A percentile compares a stretch with the other conserved stretches of the same genome.
phyloP scores from a whole-genome alignment of 2,113 vertebrate genomes.

The Rhea americana region DNA sequence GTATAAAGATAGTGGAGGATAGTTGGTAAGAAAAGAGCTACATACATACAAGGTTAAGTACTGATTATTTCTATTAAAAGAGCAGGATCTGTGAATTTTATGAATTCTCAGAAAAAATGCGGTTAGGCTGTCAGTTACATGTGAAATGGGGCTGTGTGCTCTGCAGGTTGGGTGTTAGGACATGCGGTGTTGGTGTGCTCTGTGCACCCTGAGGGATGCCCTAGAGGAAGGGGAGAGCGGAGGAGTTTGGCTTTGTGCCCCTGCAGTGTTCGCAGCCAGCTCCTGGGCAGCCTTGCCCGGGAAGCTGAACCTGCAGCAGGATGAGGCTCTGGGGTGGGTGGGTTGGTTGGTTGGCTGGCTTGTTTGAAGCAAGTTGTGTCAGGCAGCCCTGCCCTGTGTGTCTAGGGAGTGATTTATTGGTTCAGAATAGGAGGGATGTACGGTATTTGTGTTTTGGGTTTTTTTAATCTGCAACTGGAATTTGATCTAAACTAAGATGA shows the following conservation, averaged over 20 bases:
- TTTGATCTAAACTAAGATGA: background rate
- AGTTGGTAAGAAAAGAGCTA: background rate
- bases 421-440: background rate
- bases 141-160: background rate
- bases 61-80: background rate
- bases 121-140: background rate
- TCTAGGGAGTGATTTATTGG: constrained; percentile 9
- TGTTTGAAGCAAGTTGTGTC: background rate
- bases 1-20: background rate
- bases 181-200: background rate
- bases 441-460: background rate
- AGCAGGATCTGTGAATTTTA: background rate
- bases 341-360: too few relatives aligned
- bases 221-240: background rate
- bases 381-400: background rate
- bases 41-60: background rate
- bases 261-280: background rate
- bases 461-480: background rate
- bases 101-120: background rate
- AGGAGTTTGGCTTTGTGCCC: background rate
- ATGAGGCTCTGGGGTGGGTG: background rate
- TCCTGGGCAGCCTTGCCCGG: background rate
- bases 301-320: background rate
- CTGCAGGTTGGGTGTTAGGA: background rate
- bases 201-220: background rate